Conservation (phyloP, 2,888 invertebrate species). For the Tetranychus truncatus region DNA sequence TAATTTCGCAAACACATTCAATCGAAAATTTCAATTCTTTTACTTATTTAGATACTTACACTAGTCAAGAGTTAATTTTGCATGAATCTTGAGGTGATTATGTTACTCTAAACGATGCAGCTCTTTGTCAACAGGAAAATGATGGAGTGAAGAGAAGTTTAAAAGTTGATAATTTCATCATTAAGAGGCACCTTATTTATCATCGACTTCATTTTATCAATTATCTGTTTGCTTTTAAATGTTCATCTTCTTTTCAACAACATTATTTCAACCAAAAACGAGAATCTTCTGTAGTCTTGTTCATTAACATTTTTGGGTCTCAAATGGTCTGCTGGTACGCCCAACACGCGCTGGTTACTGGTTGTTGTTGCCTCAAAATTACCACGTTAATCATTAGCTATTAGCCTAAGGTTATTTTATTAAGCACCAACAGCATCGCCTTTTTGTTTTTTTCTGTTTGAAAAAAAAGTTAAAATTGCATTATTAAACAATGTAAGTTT, state of each 20-base stretch:
- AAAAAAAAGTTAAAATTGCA: no score
- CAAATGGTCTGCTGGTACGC: not conserved
- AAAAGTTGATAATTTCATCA: not conserved
- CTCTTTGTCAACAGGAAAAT: no score
- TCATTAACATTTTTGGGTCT: no score
- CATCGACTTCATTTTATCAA: not conserved
- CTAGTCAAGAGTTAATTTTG: no score
- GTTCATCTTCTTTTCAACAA: not conserved
- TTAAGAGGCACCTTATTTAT: not conserved
- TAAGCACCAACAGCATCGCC: not conserved
- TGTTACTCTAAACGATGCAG: no score
- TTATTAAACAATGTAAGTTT: no score
- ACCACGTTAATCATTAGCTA: not conserved
- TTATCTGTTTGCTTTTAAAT: not conserved
- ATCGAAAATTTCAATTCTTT: no score
- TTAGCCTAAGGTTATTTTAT: not conserved
- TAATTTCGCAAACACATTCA: no score
- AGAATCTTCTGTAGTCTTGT: not conserved
- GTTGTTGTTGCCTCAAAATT: not conserved
- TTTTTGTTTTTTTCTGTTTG: not conserved
- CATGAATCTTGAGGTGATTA: no score
- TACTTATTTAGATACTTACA: no score
- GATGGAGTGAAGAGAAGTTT: no score
- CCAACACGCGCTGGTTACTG: not conserved
- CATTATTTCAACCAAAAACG: not conserved